Conservation (phyloP, 2,797 vertebrate genomes). For the Rousettus madagascariensis region DNA sequence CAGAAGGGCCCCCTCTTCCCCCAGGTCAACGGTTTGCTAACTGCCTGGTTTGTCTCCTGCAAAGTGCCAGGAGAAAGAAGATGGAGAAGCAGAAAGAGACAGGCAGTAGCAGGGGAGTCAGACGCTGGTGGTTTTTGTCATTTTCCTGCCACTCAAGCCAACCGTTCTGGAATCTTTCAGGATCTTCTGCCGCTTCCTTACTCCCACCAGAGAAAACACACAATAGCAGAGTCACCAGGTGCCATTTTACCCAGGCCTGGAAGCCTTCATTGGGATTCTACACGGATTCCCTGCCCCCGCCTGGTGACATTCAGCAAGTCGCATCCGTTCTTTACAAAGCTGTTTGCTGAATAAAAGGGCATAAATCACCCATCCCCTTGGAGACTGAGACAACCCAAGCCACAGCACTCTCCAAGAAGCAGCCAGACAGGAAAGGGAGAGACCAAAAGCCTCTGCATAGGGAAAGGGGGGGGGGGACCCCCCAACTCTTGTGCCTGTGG, state of each 20-base stretch:
- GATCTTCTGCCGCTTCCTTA: neutral
- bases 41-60: neutral
- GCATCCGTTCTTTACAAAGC: neutral
- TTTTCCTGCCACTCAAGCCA: neutral
- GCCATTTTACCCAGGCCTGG: neutral
- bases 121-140: neutral
- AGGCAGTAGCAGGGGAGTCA: neutral
- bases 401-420: neutral
- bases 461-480: neutral
- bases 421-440: neutral
- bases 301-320: slow-evolving; percentile 47
- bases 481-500: neutral
- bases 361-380: slow-evolving; percentile 48
- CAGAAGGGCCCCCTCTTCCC: neutral
- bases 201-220: neutral
- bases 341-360: slow-evolving; percentile 62
- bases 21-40: neutral
- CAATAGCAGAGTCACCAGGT: neutral
- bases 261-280: slow-evolving; percentile 26
- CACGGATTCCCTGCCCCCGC: neutral
- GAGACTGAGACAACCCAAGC: slow-evolving; percentile 26
- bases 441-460: neutral
- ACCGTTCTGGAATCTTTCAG: neutral
- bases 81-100: neutral
- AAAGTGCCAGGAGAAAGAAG: neutral